A percentile compares a stretch with the other conserved stretches of the same genome.
These are phyloP conservation scores for Bugulina stolonifera DNA, from an alignment of 2,888 invertebrate genomes.

Conservation along the genomic window DNA sequence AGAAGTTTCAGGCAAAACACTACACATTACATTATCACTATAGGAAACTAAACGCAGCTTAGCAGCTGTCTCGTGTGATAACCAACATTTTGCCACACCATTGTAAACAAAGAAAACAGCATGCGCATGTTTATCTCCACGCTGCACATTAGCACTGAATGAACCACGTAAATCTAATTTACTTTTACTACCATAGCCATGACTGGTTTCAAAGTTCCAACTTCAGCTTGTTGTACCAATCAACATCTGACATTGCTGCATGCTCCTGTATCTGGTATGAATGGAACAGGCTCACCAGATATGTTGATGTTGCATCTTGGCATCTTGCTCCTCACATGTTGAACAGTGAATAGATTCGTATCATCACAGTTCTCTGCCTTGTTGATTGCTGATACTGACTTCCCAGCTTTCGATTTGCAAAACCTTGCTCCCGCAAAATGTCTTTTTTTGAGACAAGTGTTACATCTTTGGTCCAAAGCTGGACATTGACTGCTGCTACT, in stretches of 20 bases:
- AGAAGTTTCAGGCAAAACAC: not conserved
- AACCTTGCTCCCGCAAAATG: not conserved
- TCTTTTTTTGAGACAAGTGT: not conserved
- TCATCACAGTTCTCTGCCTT: not conserved
- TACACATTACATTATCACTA: constrained; percentile 8
- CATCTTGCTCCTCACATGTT: not conserved
- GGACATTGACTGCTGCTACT: no score
- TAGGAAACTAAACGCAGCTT: not conserved
- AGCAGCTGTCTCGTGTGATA: not conserved
- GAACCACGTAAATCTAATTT: not conserved
- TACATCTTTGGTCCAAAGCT: not conserved
- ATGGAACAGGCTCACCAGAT: not conserved
- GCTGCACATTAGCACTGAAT: not conserved
- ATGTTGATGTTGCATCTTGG: not conserved
- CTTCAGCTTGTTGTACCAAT: not conserved
- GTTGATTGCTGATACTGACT: not conserved
- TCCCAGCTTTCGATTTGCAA: constrained; percentile 1
- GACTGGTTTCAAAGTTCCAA: not conserved
- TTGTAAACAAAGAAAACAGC: not conserved
- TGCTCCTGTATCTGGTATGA: not conserved
- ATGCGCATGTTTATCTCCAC: not conserved
- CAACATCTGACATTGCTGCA: constrained; percentile 11
- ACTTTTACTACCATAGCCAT: not conserved
- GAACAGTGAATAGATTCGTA: not conserved
- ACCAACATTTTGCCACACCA: not conserved